Conservation (phyloP, 2,797 vertebrate genomes). For the Aplochiton taeniatus region DNA sequence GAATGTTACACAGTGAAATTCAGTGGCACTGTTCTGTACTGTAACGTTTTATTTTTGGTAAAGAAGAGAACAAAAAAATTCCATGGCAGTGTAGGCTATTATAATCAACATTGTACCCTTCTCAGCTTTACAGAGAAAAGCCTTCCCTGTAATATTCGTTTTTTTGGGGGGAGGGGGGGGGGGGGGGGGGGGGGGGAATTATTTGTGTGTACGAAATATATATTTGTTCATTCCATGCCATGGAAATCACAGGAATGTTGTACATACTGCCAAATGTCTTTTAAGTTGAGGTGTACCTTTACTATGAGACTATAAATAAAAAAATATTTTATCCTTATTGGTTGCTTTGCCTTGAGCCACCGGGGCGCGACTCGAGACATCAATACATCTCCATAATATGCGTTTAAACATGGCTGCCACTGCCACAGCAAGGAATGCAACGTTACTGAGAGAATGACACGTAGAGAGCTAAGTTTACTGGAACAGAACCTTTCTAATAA, state of each 20-base stretch:
- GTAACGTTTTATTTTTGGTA: conserved; percentile 68
- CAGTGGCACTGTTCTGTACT: conserved; percentile 41
- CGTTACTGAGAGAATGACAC: too few relatives aligned
- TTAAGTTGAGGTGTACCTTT: too few relatives aligned
- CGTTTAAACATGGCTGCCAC: too few relatives aligned
- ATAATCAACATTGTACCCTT: conserved; percentile 75
- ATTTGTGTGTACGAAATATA: conserved; percentile 81
- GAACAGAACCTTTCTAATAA: too few relatives aligned
- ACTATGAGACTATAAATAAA: conserved; percentile 96
- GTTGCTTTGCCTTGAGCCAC: too few relatives aligned
- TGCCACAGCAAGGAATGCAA: too few relatives aligned
- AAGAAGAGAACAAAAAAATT: conserved; percentile 50
- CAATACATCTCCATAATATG: too few relatives aligned
- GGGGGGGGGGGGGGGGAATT: too few relatives aligned
- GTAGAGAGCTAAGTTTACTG: too few relatives aligned
- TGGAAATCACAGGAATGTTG: too few relatives aligned
- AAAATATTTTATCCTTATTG: conserved; percentile 92
- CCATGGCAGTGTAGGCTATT: conserved; percentile 73
- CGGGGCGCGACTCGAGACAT: too few relatives aligned
- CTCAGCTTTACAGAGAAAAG: conserved; percentile 68
- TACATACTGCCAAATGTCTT: too few relatives aligned
- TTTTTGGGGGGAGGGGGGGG: conserved; percentile 65
- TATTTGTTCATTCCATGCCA: conserved; percentile 87
- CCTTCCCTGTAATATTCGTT: conserved; percentile 59
- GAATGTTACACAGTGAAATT: conserved; percentile 76